Conservation (phyloP, 2,113 vertebrate species). For the Saccopteryx leptura region DNA sequence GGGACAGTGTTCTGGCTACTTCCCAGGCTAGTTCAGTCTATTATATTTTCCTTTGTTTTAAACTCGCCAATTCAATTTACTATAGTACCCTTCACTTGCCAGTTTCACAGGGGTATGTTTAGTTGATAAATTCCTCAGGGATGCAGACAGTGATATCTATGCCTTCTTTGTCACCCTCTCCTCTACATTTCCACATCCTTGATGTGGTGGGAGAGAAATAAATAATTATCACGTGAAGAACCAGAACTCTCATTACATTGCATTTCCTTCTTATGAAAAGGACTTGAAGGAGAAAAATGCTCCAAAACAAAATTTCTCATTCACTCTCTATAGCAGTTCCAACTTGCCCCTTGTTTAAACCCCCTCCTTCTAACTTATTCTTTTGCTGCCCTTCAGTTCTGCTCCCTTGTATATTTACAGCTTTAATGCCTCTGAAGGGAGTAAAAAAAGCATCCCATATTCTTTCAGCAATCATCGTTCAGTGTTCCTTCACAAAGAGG, state of each 20-base stretch:
- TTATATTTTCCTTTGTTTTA: constrained; percentile 54
- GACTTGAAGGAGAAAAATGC: not conserved
- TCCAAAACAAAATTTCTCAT: not conserved
- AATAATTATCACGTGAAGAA: not conserved
- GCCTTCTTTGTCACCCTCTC: not conserved
- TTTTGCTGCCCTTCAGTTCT: not conserved
- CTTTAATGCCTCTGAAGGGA: constrained; percentile 33
- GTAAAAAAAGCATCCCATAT: constrained; percentile 38
- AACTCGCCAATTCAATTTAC: constrained; percentile 14
- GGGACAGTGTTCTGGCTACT: not conserved
- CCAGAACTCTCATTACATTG: not conserved
- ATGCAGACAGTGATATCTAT: not conserved
- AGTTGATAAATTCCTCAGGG: not conserved
- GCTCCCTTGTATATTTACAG: constrained; percentile 51
- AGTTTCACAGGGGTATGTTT: not conserved
- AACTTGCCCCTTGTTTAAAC: not conserved
- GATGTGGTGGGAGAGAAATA: not conserved
- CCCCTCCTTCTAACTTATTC: not conserved
- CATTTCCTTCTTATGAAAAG: not conserved
- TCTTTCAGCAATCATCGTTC: not conserved
- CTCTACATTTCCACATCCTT: not conserved
- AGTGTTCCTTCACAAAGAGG: not conserved
- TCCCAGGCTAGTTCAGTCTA: not conserved
- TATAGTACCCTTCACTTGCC: not conserved
- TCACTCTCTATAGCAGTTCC: not conserved